phyloP scores from a whole-genome alignment of 2,113 vertebrate genomes.

The Actenoides hombroni region DNA sequence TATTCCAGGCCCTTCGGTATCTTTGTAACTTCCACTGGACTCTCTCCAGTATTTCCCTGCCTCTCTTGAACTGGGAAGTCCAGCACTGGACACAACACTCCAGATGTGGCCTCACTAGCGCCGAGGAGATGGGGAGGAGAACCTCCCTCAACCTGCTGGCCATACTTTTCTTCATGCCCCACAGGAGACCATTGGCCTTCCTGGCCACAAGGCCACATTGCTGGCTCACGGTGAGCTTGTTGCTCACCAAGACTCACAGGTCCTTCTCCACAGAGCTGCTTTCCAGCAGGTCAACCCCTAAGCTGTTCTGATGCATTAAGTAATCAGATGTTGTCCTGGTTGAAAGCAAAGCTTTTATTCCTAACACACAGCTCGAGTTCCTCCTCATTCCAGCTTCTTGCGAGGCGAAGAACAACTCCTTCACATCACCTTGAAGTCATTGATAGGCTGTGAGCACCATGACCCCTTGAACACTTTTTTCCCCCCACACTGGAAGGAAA shows the following conservation, averaged over 20 bases:
- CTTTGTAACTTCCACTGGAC: no score
- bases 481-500: not conserved
- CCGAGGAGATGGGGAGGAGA: not conserved
- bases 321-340: not conserved
- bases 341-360: not conserved
- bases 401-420: not conserved
- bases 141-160: not conserved
- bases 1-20: no score
- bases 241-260: not conserved
- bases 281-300: not conserved
- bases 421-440: not conserved
- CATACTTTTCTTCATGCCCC: not conserved
- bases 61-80: no score
- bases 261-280: not conserved
- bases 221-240: not conserved
- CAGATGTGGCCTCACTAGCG: not conserved
- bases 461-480: not conserved
- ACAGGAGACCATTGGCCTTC: no score
- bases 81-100: no score
- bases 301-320: not conserved
- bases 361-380: accelerated
- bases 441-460: not conserved
- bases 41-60: no score
- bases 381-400: not conserved
- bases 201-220: not conserved